phyloP scores from a whole-genome alignment of 2,113 vertebrate species.

The Todiramphus chloris region DNA sequence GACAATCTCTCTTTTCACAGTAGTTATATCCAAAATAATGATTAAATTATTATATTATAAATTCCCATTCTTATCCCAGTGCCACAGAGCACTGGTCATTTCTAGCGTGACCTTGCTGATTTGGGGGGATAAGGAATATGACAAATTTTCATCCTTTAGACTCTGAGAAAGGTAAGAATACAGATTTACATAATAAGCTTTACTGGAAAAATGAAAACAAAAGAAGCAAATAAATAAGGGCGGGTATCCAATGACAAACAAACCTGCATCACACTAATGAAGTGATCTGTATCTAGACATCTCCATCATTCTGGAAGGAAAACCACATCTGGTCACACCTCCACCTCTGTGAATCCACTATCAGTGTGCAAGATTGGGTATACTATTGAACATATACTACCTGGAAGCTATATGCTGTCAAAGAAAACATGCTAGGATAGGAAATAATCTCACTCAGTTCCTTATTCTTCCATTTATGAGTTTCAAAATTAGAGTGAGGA shows the following conservation, averaged over 20 bases:
- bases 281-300: background rate
- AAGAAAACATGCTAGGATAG: background rate
- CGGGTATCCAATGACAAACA: background rate
- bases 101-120: background rate
- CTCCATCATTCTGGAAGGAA: background rate
- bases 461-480: background rate
- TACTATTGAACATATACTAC: background rate
- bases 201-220: background rate
- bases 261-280: background rate
- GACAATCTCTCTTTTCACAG: background rate
- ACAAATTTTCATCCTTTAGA: background rate
- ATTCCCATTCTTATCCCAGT: background rate
- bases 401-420: background rate
- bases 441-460: background rate
- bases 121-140: background rate
- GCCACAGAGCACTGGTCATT: background rate
- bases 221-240: background rate
- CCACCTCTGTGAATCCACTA: background rate
- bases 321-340: background rate
- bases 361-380: background rate
- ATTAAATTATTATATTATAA: background rate
- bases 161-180: background rate
- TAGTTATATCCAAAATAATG: background rate
- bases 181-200: background rate
- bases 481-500: background rate